phyloP scores from a whole-genome alignment of 2,113 vertebrate species.

The Syrrhaptes paradoxus region DNA sequence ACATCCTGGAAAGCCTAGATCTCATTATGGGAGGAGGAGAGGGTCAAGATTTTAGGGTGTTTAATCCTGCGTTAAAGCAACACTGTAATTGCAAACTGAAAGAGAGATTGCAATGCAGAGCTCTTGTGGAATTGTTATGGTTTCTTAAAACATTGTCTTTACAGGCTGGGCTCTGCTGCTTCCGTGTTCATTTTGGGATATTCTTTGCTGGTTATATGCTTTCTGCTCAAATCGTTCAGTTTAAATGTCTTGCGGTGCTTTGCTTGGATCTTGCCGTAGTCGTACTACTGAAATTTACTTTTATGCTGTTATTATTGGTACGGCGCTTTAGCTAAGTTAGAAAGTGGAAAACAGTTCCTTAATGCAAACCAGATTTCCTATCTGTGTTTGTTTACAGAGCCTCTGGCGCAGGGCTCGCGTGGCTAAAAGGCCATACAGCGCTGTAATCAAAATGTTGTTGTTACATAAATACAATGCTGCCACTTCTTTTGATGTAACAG shows the following conservation, averaged over 20 bases:
- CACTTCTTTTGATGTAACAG: slow-evolving; percentile 36
- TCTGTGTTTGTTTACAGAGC: slow-evolving; percentile 57
- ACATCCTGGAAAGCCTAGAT: neutral
- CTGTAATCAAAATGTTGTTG: slow-evolving; percentile 38
- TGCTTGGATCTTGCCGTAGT: neutral
- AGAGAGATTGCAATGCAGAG: neutral
- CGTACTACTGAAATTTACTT: neutral
- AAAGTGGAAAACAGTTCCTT: slow-evolving; percentile 31
- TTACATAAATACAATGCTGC: slow-evolving; percentile 50
- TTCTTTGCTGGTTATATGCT: neutral
- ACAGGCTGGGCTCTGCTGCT: neutral
- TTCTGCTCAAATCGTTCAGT: neutral
- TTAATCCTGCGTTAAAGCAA: neutral
- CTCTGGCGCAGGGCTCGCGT: neutral
- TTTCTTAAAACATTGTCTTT: neutral
- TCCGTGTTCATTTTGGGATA: neutral
- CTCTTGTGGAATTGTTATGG: fast-evolving
- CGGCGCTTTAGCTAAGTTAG: slow-evolving; percentile 24
- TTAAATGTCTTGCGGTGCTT: neutral
- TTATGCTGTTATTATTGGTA: neutral
- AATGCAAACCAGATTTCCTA: slow-evolving; percentile 63
- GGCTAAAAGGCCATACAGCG: slow-evolving; percentile 29
- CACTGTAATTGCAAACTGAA: neutral
- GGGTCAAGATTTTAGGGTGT: neutral
- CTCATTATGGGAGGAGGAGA: neutral